Percentiles rank a stretch among this genome's conserved stretches.
Evolutionary conservation across 2,888 invertebrate genomes (phyloP).

Genomic region (Choreutis nemorana): DNA sequence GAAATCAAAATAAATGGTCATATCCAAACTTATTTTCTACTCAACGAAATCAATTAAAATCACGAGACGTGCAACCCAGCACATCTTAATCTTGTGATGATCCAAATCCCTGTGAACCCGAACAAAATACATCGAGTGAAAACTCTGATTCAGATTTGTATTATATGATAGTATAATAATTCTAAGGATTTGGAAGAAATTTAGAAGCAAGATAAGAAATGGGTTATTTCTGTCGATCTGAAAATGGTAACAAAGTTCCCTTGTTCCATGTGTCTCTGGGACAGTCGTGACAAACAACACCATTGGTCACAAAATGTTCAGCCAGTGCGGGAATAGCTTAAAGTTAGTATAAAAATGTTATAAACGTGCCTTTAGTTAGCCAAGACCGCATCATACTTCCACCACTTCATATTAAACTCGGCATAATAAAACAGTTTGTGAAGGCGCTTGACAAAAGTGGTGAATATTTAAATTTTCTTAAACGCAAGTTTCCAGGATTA

Average conservation of each 20-base stretch:
- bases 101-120: neutral
- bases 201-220: slow-evolving; percentile 2
- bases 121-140: neutral
- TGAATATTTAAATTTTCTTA: neutral
- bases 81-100: neutral
- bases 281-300: slow-evolving; percentile 7
- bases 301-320: slow-evolving; percentile 6
- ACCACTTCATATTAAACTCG: slow-evolving; percentile 10
- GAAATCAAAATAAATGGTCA: neutral
- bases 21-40: neutral
- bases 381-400: slow-evolving; percentile 8
- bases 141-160: neutral
- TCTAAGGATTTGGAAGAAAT: slow-evolving; percentile 5
- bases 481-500: slow-evolving; percentile 3
- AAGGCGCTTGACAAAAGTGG: slow-evolving; percentile 6
- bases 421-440: slow-evolving; percentile 10
- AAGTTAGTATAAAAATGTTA: slow-evolving; percentile 8
- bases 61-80: neutral
- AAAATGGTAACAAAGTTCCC: slow-evolving; percentile 10
- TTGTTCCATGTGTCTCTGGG: slow-evolving; percentile 9
- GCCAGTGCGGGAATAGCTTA: neutral
- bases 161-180: slow-evolving; percentile 2
- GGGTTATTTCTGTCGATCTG: slow-evolving; percentile 8
- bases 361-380: slow-evolving; percentile 7
- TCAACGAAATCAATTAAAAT: neutral